phyloP scores from a whole-genome alignment of 2,797 vertebrate species.

The Gymnoscopelus braueri region DNA sequence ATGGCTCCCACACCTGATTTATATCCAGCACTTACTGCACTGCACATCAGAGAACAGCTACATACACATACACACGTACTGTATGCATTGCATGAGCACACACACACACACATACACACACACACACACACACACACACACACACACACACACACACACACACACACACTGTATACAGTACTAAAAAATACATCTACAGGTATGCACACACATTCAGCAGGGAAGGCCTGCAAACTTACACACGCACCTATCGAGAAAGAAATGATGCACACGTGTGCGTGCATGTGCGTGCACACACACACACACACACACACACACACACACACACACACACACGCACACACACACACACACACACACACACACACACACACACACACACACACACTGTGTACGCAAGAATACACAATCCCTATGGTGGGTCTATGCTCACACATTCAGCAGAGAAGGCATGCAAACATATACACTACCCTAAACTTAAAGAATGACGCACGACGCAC shows the following conservation, averaged over 20 bases:
- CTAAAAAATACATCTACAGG: neutral
- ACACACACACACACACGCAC: too few species aligned
- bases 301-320: too few species aligned
- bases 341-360: too few species aligned
- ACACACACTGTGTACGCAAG: too few species aligned
- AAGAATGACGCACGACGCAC: neutral
- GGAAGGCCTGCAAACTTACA: too few species aligned
- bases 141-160: neutral
- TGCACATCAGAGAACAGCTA: slow-evolving; percentile 36
- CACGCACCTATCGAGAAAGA: too few species aligned
- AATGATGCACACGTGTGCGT: too few species aligned
- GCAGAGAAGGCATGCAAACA: neutral
- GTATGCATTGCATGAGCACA: neutral
- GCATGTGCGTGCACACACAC: too few species aligned
- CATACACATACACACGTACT: neutral
- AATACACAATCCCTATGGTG: too few species aligned
- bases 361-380: too few species aligned
- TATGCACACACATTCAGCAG: too few species aligned
- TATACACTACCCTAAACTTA: neutral
- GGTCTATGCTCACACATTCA: too few species aligned
- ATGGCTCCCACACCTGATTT: slow-evolving; percentile 71
- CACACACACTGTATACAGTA: neutral
- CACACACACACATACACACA: neutral
- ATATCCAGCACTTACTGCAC: slow-evolving; percentile 58
- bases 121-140: neutral